These are phyloP conservation scores for Dasysyrphus albostriatus DNA, from an alignment of 2,888 invertebrate species.

Conservation along the genomic window DNA sequence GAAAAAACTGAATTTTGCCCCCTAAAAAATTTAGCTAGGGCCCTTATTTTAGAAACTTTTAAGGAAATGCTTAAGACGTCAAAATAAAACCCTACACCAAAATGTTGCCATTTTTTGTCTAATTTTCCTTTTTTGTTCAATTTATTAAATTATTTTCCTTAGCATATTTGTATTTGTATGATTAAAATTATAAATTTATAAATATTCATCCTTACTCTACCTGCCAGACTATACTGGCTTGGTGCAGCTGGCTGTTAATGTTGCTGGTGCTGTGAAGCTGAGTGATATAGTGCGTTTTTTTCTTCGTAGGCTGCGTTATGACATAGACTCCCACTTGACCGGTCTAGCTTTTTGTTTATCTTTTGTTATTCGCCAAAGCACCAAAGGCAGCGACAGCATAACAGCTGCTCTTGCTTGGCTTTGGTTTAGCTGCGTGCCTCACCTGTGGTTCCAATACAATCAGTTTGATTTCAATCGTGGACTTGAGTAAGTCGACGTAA, in stretches of 20 bases:
- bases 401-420: constrained; percentile 9
- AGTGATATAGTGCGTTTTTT: constrained; percentile 49
- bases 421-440: constrained; percentile 49
- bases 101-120: no score
- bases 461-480: constrained; percentile 51
- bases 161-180: no score
- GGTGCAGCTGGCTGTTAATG: constrained; percentile 43
- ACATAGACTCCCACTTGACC: constrained; percentile 74
- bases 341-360: constrained; percentile 68
- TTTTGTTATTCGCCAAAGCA: constrained; percentile 40
- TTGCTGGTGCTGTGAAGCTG: constrained; percentile 23
- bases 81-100: no score
- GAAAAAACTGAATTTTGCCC: no score
- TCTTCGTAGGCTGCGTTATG: constrained; percentile 53
- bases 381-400: constrained; percentile 8
- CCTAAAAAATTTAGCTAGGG: no score
- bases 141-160: no score
- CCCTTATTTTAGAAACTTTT: no score
- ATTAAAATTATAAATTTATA: no score
- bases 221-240: background rate
- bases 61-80: no score
- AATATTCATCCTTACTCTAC: background rate
- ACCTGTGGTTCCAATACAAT: constrained; percentile 46
- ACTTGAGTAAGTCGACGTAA: constrained; percentile 39
- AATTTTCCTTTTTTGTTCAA: no score